These are phyloP conservation scores for Cassiopea xamachana DNA, from an alignment of 30 jellyfish, hydroid and myxozoan species.

Conservation along the genomic window DNA sequence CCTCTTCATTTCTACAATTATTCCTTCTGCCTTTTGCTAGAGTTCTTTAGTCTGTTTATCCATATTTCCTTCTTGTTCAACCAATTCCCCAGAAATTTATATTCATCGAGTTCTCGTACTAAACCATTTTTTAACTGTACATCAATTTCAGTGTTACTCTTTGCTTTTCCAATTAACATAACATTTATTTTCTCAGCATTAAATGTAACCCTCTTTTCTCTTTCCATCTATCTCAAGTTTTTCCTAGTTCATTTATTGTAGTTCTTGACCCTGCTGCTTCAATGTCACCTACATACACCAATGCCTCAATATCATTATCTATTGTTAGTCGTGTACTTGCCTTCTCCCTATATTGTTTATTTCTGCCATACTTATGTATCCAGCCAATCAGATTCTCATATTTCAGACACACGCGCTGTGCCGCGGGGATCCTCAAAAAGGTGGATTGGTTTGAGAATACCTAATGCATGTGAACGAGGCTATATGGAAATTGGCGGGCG, in stretches of 20 bases:
- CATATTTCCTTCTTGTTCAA: not conserved
- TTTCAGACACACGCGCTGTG: too few relatives aligned
- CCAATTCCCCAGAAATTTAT: not conserved
- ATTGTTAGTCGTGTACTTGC: not conserved
- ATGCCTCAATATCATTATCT: not conserved
- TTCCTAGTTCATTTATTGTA: not conserved
- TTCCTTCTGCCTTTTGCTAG: constrained; percentile 1
- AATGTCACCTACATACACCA: not conserved
- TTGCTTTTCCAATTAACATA: not conserved
- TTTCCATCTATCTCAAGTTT: not conserved
- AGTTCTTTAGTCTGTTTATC: not conserved
- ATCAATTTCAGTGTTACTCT: not conserved
- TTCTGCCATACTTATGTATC: not conserved
- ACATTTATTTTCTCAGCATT: not conserved
- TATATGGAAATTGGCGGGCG: too few relatives aligned
- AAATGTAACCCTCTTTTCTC: not conserved
- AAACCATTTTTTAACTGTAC: not conserved
- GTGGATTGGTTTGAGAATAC: too few relatives aligned
- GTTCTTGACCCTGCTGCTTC: not conserved
- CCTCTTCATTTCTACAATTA: not conserved
- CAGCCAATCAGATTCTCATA: too few relatives aligned
- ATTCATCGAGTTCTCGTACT: not conserved
- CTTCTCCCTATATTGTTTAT: not conserved
- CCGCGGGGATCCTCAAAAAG: too few relatives aligned
- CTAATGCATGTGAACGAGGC: too few relatives aligned